Conservation (phyloP, 2,888 invertebrate species). For the Hydropsyche betteni region DNA sequence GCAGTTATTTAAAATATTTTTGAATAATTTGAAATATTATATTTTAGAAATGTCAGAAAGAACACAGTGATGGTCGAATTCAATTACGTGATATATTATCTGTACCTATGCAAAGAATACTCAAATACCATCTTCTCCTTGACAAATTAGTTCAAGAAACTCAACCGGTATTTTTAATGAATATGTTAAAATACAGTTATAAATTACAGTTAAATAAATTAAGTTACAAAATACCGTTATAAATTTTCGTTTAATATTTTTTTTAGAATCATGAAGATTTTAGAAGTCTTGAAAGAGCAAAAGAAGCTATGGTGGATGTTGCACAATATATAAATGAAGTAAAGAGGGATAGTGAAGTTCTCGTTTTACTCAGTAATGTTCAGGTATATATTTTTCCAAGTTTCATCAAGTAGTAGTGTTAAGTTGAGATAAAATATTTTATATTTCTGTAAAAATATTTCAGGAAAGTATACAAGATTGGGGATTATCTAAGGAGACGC, state of each 20-base stretch:
- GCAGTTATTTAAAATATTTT: background rate
- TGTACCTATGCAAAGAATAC: conserved; percentile 97
- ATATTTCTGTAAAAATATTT: conserved; percentile 40
- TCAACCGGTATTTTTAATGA: conserved; percentile 68
- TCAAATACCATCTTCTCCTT: conserved; percentile 95
- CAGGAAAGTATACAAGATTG: conserved; percentile 84
- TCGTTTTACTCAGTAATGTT: conserved; percentile 89
- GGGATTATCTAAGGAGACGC: conserved; percentile 81
- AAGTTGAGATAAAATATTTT: conserved; percentile 34
- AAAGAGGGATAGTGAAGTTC: conserved; percentile 93
- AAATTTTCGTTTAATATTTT: no score
- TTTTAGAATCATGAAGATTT: conserved; percentile 85
- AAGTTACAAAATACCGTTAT: no score
- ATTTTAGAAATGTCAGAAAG: conserved; percentile 87
- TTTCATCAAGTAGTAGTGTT: conserved; percentile 8
- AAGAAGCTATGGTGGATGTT: conserved; percentile 96
- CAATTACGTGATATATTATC: conserved; percentile 94
- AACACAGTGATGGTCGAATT: conserved; percentile 94
- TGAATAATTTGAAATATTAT: conserved; percentile 24
- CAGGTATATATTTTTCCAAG: conserved; percentile 65
- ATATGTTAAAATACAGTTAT: background rate
- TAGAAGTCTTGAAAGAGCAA: conserved; percentile 82
- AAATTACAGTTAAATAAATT: no score
- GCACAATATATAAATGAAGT: conserved; percentile 98
- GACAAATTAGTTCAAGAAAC: conserved; percentile 90